Conservation (phyloP, 30 jellyfish, hydroid and myxozoan species). For the Mastigias papua region DNA sequence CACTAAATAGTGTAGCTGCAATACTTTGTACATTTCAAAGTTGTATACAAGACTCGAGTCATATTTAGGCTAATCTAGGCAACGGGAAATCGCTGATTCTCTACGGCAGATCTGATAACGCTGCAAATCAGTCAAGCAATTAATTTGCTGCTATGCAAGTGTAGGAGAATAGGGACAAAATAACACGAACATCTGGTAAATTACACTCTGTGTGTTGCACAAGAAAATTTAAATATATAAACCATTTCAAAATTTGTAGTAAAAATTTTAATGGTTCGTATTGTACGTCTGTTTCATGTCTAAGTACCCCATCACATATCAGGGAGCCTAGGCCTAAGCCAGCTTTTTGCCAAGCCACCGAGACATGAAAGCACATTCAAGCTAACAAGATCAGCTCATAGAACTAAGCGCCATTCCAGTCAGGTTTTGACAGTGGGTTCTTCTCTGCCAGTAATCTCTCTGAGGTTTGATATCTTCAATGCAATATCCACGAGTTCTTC, state of each 20-base stretch:
- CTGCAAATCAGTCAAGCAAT: no score
- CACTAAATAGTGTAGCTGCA: no score
- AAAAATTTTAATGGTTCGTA: background rate
- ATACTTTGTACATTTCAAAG: no score
- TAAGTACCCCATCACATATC: background rate
- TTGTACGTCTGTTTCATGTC: background rate
- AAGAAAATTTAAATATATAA: background rate
- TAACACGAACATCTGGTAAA: no score
- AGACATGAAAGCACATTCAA: background rate
- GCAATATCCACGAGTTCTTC: slow-evolving; percentile 84
- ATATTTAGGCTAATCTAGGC: no score
- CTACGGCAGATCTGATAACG: no score
- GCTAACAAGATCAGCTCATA: slow-evolving; percentile 2
- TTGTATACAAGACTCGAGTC: no score
- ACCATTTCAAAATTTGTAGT: background rate
- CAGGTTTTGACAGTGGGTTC: slow-evolving; percentile 93
- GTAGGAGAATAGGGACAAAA: no score
- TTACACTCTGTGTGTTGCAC: background rate
- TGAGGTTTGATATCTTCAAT: slow-evolving; percentile 67
- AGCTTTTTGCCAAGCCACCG: background rate
- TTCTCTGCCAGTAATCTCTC: slow-evolving; percentile 81
- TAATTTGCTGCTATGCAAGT: no score
- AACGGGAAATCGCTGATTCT: no score
- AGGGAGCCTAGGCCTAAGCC: background rate
- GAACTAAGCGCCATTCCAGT: background rate